Evolutionary conservation across 2,888 invertebrate genomes (phyloP).

Genomic region (Limenitis camilla): DNA sequence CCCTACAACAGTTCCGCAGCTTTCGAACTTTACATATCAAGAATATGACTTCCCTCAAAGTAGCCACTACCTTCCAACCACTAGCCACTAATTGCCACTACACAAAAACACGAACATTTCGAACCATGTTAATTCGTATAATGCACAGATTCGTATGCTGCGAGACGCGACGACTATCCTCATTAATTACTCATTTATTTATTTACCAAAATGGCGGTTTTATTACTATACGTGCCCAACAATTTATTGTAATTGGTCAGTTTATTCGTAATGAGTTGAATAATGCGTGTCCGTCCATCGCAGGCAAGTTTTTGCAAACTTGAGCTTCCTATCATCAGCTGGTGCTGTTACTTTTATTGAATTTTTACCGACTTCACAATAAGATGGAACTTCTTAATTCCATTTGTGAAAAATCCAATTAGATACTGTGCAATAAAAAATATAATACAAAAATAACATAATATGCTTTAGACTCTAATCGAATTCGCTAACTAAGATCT

Average conservation of each 20-base stretch:
- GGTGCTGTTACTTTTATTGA: not conserved
- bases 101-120: slow-evolving; percentile 36
- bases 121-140: slow-evolving; percentile 56
- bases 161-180: slow-evolving; percentile 33
- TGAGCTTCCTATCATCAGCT: slow-evolving; percentile 1
- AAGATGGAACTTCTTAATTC: no score
- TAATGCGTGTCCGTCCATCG: slow-evolving; percentile 7
- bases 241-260: slow-evolving; percentile 68
- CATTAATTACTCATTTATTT: slow-evolving; percentile 68
- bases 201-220: slow-evolving; percentile 62
- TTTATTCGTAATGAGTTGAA: slow-evolving; percentile 44
- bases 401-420: no score
- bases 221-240: slow-evolving; percentile 48
- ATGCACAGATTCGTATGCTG: slow-evolving; percentile 67
- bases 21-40: slow-evolving; percentile 22
- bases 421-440: no score
- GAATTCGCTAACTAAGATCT: no score
- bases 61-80: slow-evolving; percentile 16
- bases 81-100: slow-evolving; percentile 46
- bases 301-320: slow-evolving; percentile 2
- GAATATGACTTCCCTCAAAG: not conserved
- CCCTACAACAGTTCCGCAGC: slow-evolving; percentile 7
- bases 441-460: no score
- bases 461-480: no score
- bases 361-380: no score